A percentile compares a stretch with the other conserved stretches of the same genome.
These are phyloP conservation scores for Scomber japonicus DNA, from an alignment of 2,113 vertebrate genomes.

Conservation along the genomic window DNA sequence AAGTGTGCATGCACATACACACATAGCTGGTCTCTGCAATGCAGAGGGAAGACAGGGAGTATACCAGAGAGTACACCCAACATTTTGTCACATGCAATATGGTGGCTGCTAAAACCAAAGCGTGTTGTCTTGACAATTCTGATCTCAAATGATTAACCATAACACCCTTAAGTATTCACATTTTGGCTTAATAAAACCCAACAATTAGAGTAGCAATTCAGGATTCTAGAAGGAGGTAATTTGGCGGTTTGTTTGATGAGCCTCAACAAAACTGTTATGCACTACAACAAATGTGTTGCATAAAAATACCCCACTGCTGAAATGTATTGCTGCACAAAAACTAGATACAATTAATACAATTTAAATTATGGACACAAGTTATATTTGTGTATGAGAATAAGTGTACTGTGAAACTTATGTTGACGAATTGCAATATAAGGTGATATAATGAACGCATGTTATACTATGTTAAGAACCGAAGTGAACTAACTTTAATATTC, in stretches of 20 bases:
- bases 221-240: not conserved
- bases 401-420: too few relatives aligned
- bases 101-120: not conserved
- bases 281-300: not conserved
- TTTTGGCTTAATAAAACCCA: not conserved
- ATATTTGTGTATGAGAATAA: not conserved
- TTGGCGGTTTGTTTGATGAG: not conserved
- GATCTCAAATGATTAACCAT: not conserved
- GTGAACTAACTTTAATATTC: too few relatives aligned
- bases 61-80: constrained; percentile 14
- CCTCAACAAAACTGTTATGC: not conserved
- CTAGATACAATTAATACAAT: not conserved
- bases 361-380: not conserved
- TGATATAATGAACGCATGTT: too few relatives aligned
- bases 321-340: not conserved
- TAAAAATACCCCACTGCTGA: not conserved
- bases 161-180: not conserved
- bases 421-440: too few relatives aligned
- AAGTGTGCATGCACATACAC: constrained; percentile 36
- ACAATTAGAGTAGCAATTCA: not conserved
- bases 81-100: constrained; percentile 16
- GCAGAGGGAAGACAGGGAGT: constrained; percentile 32
- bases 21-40: constrained; percentile 58
- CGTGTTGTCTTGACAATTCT: not conserved
- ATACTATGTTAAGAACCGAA: too few relatives aligned